Conservation (phyloP, 2,797 vertebrate species). For the Paratrypauchen microcephalus region DNA sequence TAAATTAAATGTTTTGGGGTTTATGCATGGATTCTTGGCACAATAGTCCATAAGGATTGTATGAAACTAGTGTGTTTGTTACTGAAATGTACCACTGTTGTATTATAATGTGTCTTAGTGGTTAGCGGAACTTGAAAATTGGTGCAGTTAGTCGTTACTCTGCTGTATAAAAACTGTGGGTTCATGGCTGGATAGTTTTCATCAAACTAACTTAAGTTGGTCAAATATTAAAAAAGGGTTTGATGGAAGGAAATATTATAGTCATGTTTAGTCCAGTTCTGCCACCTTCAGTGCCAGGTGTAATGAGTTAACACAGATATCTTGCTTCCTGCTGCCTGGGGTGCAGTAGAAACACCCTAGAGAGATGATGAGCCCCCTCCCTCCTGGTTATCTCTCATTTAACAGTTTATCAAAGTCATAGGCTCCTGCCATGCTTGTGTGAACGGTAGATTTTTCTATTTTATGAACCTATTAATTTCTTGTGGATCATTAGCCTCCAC, state of each 20-base stretch:
- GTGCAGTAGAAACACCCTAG: conserved; percentile 47
- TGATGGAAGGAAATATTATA: background rate
- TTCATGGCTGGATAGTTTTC: background rate
- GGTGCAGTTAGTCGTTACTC: no score
- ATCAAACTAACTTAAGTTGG: background rate
- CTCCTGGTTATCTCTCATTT: conserved; percentile 87
- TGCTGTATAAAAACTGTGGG: background rate
- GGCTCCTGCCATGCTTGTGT: conserved; percentile 82
- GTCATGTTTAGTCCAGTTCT: background rate
- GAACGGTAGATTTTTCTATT: conserved; percentile 91
- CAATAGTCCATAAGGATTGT: background rate
- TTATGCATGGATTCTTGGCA: conserved; percentile 3
- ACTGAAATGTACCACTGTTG: background rate
- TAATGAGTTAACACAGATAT: conserved; percentile 9
- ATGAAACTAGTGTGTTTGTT: background rate
- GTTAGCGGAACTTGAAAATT: no score
- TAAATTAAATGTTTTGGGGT: conserved; percentile 59
- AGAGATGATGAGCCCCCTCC: conserved; percentile 70
- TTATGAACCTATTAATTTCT: conserved; percentile 98
- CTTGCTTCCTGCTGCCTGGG: background rate
- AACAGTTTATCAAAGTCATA: conserved; percentile 89
- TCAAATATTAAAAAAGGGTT: background rate
- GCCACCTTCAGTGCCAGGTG: background rate
- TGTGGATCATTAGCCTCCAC: conserved; percentile 94
- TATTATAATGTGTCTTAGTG: no score